These are phyloP conservation scores for Drosophila lacertosa DNA, from an alignment of 1,140 invertebrate species.

Conservation along the genomic window DNA sequence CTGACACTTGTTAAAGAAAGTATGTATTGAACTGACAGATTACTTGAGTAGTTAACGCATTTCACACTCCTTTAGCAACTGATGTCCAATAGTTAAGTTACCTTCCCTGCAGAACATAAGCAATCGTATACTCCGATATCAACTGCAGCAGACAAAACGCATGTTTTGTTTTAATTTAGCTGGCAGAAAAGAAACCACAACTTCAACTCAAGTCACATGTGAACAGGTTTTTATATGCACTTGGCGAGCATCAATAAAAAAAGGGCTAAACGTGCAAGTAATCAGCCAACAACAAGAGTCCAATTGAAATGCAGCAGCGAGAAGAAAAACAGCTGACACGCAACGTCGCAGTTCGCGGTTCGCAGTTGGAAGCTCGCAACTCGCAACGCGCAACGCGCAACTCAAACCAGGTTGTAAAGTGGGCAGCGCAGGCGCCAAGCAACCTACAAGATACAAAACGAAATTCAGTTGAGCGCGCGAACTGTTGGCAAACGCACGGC, in stretches of 20 bases:
- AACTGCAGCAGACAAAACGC: constrained; percentile 65
- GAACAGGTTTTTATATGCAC: constrained; percentile 57
- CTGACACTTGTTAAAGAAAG: too few relatives aligned
- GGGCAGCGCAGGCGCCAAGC: constrained; percentile 24
- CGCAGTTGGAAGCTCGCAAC: constrained; percentile 1
- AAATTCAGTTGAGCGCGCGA: constrained; percentile 58
- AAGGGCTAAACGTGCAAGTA: constrained; percentile 50
- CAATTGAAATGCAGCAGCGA: constrained; percentile 49
- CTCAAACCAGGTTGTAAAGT: constrained; percentile 34
- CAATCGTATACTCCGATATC: constrained; percentile 51
- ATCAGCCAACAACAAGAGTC: constrained; percentile 21
- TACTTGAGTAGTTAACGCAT: too few relatives aligned
- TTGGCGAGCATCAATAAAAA: constrained; percentile 21
- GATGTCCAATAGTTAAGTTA: constrained; percentile 4
- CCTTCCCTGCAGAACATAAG: not conserved
- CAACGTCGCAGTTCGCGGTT: constrained; percentile 19
- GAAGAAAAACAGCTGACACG: constrained; percentile 73
- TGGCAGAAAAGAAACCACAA: constrained; percentile 48
- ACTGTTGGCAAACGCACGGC: constrained; percentile 26
- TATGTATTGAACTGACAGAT: too few relatives aligned
- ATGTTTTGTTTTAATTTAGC: constrained; percentile 80
- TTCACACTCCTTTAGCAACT: not conserved
- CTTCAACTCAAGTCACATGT: constrained; percentile 32
- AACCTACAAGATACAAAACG: constrained; percentile 11
- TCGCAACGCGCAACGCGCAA: constrained; percentile 24